Conservation (phyloP, 2,113 vertebrate species). For the Apodemus sylvaticus region DNA sequence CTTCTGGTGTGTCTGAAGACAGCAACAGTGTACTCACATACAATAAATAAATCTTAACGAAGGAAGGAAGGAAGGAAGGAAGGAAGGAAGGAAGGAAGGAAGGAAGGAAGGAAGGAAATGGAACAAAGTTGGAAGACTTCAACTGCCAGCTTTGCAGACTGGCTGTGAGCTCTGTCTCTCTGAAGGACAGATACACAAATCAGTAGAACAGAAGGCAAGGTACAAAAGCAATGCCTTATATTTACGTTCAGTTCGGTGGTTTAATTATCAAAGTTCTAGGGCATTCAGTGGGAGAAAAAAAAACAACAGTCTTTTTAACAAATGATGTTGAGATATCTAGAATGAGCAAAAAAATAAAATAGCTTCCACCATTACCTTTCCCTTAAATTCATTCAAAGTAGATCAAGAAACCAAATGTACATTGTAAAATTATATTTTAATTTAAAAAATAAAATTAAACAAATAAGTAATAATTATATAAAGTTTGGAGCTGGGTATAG, state of each 20-base stretch:
- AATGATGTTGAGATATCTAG: background rate
- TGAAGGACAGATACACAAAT: background rate
- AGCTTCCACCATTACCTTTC: background rate
- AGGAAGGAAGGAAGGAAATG: background rate
- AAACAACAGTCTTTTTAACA: background rate
- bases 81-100: too few relatives aligned
- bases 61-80: too few relatives aligned
- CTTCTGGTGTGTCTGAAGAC: too few relatives aligned
- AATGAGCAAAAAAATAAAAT: background rate
- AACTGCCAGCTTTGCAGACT: background rate
- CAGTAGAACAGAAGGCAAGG: background rate
- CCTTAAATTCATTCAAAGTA: background rate
- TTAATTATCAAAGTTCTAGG: background rate
- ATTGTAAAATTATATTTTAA: background rate
- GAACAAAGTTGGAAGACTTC: background rate
- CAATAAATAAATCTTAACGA: too few relatives aligned
- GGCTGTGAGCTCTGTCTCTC: too few relatives aligned
- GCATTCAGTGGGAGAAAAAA: background rate
- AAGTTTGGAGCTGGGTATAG: background rate
- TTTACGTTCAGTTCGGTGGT: background rate
- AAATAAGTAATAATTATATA: background rate
- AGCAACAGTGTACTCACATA: too few relatives aligned
- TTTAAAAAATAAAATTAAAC: background rate
- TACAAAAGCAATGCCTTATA: background rate
- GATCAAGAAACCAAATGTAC: background rate